Evolutionary conservation across 1,140 invertebrate genomes (phyloP).

Genomic region (Drosophila mojavensis): DNA sequence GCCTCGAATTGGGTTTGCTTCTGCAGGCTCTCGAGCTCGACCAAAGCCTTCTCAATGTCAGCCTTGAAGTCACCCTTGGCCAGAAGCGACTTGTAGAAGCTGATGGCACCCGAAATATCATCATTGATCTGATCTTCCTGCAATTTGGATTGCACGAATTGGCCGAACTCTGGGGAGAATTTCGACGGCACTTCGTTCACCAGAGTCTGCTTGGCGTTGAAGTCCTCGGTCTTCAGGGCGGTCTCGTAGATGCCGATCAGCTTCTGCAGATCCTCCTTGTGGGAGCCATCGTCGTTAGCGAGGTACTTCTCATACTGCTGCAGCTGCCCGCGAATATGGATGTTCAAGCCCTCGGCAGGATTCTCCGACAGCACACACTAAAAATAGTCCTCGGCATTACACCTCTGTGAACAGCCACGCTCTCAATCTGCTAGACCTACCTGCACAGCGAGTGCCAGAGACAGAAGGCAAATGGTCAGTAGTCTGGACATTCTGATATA

Average conservation of each 20-base stretch:
- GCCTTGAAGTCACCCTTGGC: conserved; percentile 30
- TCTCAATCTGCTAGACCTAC: conserved; percentile 23
- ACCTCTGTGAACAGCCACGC: not conserved
- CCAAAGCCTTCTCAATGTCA: conserved; percentile 47
- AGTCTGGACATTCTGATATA: conserved; percentile 50
- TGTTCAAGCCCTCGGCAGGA: conserved; percentile 49
- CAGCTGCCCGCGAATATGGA: conserved; percentile 54
- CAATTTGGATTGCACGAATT: conserved; percentile 42
- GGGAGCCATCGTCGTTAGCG: conserved; percentile 46
- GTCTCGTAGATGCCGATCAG: conserved; percentile 55
- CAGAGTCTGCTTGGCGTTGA: conserved; percentile 46
- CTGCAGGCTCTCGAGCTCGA: conserved; percentile 37
- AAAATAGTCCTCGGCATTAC: conserved; percentile 1
- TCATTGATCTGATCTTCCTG: conserved; percentile 44
- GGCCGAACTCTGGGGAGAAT: conserved; percentile 50
- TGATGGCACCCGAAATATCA: conserved; percentile 43
- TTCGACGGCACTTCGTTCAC: conserved; percentile 32
- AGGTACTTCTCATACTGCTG: conserved; percentile 50
- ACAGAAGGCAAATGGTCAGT: conserved; percentile 45
- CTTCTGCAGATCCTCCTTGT: conserved; percentile 54
- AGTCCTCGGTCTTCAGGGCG: conserved; percentile 45
- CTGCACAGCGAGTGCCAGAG: conserved; percentile 49
- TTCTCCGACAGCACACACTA: conserved; percentile 36
- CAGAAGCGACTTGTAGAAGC: conserved; percentile 51
- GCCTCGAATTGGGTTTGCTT: conserved; percentile 43